Evolutionary conservation across 1,140 invertebrate species (phyloP), one percentile per base, ranked within the genome.

Genomic region (Amyelois transitella): DNA sequence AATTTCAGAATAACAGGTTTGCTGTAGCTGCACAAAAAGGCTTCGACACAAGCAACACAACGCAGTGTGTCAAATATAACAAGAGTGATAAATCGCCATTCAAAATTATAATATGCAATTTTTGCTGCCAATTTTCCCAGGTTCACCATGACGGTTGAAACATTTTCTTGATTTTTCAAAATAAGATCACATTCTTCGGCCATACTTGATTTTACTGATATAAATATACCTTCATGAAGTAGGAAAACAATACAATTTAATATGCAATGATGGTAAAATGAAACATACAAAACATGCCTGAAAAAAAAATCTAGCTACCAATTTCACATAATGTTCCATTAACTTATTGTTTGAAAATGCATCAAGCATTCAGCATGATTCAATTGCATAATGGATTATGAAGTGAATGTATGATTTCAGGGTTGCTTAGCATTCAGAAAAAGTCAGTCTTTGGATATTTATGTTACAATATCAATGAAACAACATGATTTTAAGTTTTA

Each of bases 41-140:
- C 54, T 7, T 72, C 57, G 18, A 79, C 38, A n/a, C 59, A 10
- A 6, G 25, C 60, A 21, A 60, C 47, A 8, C 56, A 51, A 43
- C 69, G 51, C 7, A 72, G 6, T 6, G 66, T 49, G 24, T 67
- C 64, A 21, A 67, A 72, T 43, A 83, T 48, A 8, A 83, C 58
- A 6, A 83, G 48, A 6, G 75, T 72, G 0, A 71, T 18, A n/a
- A 72, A 81, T 12, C 74, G 74, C 77, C 75, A 81, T 58, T 78
- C 69, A 45, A 75, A 81, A 58, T 81, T 78, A 32, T 72, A 66
- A 54, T 60, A 70, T 6, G 67, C 74, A 18, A 81, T 68, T 53
- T 73, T 78, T 43, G 75, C 75, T 18, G 72, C 72, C 6, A 69
- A 55, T 54, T 58, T 43, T 24, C 68, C 69, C 10, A 80, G 67